phyloP scores from a whole-genome alignment of 2,888 invertebrate genomes.

The Nebria brevicollis region DNA sequence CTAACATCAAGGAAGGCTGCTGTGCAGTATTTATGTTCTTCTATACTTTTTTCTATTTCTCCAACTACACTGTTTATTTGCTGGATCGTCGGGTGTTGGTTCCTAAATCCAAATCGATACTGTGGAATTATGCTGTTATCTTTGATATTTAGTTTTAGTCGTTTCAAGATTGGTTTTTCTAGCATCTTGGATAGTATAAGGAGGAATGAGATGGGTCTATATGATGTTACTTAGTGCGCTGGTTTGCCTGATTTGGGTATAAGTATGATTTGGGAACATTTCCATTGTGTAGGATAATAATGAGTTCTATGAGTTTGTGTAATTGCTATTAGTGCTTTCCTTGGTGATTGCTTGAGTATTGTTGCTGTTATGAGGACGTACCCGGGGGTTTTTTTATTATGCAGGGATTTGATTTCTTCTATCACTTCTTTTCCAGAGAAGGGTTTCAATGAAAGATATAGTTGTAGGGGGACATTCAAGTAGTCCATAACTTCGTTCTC shows the following conservation, averaged over 20 bases:
- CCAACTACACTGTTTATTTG: slow-evolving; percentile 48
- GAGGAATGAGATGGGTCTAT: slow-evolving; percentile 49
- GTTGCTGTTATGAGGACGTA: slow-evolving; percentile 51
- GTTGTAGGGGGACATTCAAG: slow-evolving; percentile 39
- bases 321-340: slow-evolving; percentile 17
- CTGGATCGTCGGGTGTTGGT: slow-evolving; percentile 48
- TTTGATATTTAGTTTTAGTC: slow-evolving; percentile 36
- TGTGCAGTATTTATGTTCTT: slow-evolving; percentile 39
- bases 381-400: slow-evolving; percentile 50
- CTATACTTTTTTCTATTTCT: slow-evolving; percentile 32
- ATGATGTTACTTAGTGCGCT: slow-evolving; percentile 42
- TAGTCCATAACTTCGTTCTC: slow-evolving; percentile 36
- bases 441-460: slow-evolving; percentile 36
- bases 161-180: slow-evolving; percentile 48
- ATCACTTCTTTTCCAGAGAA: slow-evolving; percentile 32
- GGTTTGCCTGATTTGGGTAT: slow-evolving; percentile 48
- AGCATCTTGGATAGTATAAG: slow-evolving; percentile 48
- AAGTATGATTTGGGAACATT: slow-evolving; percentile 18
- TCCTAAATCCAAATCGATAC: slow-evolving; percentile 49
- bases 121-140: slow-evolving; percentile 40
- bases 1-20: slow-evolving; percentile 40
- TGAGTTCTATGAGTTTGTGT: slow-evolving; percentile 48
- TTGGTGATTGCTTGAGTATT: slow-evolving; percentile 48
- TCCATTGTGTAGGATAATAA: slow-evolving; percentile 22
- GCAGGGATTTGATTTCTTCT: slow-evolving; percentile 30